phyloP scores from a whole-genome alignment of 2,888 invertebrate genomes.

The Elysia crispata region DNA sequence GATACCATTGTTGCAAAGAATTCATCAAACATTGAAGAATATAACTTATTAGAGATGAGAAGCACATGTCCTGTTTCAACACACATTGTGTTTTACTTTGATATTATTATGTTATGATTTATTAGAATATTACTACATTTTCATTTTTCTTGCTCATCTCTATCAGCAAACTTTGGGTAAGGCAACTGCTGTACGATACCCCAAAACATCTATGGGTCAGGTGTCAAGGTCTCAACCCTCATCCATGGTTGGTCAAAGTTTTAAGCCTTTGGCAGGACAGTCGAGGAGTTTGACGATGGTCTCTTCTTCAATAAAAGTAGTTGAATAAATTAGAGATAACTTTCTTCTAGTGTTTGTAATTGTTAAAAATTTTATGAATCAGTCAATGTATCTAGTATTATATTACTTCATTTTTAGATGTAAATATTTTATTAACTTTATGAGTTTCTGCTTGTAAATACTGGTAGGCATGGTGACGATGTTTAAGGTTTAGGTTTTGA shows the following conservation, averaged over 20 bases:
- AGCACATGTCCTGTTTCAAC: not conserved
- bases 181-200: conserved; percentile 70
- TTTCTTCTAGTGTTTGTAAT: too few species aligned
- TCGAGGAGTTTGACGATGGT: not conserved
- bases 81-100: not conserved
- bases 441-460: too few species aligned
- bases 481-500: too few species aligned
- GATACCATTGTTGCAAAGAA: not conserved
- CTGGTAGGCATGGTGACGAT: too few species aligned
- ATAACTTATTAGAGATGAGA: not conserved
- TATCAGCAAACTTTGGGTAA: conserved; percentile 74
- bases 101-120: not conserved
- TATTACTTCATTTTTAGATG: too few species aligned
- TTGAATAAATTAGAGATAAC: conserved; percentile 24
- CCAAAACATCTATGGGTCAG: conserved; percentile 38
- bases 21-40: not conserved
- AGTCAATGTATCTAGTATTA: too few species aligned
- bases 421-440: too few species aligned
- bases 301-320: conserved; percentile 40
- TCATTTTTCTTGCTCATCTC: conserved; percentile 35
- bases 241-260: conserved; percentile 5
- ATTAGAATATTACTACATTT: not conserved
- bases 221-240: conserved; percentile 2
- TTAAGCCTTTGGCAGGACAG: conserved; percentile 46
- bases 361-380: too few species aligned